Base-by-base conservation (phyloP, 1,140 invertebrate genomes). In the Drosophila kohkoa region DNA sequence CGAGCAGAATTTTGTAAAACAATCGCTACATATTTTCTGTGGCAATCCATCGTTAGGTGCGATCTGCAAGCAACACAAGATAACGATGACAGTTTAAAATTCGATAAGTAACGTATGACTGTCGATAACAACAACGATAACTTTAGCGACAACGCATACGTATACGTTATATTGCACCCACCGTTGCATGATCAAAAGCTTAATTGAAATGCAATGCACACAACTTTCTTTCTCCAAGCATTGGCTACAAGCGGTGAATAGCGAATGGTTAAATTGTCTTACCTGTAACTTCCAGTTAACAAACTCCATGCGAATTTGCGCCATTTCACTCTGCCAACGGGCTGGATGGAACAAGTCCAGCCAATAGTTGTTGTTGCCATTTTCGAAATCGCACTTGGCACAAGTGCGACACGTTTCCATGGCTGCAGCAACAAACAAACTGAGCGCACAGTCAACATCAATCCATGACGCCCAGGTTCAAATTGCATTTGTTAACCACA, bases 391-490 rank as follows among this genome's bases (percentile, higher is more conserved):
- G 75, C 87, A 92, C 51, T 82, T 90, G 45, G 90, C 90, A 92
- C 90, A 92, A 66, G 90, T 92, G 52, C 90, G 90, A 70, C 90
- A 92, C 72, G 90, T 92, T 90, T 92, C 90, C 90, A 92, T 92
- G 73, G 65, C 78, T 71, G 63, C 73, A 35, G 66, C 69, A 78
- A 45, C 68, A 77, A 77, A 60, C 74, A 76, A 74, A 79, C 67
- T 87, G 49, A 79, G 60, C 67, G 49, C 72, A 64, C 67, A 57
- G 66, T 67, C 77, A 67, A 65, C 67, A 57, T 59, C 54, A 79
- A 75, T 51, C 59, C 38, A 52, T 52, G 41, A 38, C 64, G 46
- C 28, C 45, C 58, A 75, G 32, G 25, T 57, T 45, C 72, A 43
- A 65, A 52, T 54, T 75, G 67, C 73, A 75, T 45, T 51, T 64